phyloP scores from a whole-genome alignment of 2,888 invertebrate species.

The Dusona sp. region DNA sequence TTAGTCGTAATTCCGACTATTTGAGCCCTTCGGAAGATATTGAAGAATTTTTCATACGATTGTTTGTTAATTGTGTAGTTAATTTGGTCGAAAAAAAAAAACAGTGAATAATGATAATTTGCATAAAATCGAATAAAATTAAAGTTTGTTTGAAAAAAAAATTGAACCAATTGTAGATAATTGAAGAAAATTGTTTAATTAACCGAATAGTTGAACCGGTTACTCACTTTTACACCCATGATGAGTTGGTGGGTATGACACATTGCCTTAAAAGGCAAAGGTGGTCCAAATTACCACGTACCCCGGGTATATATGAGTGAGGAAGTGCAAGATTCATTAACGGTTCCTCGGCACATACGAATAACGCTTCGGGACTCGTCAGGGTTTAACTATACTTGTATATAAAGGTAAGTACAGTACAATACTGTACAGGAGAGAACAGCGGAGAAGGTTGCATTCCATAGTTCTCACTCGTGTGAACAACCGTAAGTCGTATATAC shows the following conservation, averaged over 20 bases:
- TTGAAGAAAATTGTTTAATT: neutral
- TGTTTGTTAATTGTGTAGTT: neutral
- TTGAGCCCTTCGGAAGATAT: neutral
- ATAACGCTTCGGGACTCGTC: constrained; percentile 35
- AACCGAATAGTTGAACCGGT: neutral
- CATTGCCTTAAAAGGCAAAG: neutral
- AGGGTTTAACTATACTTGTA: neutral
- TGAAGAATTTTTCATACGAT: neutral
- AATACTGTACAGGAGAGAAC: neutral
- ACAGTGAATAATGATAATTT: neutral
- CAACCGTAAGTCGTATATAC: constrained; percentile 74
- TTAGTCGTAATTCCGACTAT: neutral
- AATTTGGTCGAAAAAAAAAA: neutral
- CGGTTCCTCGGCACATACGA: constrained; percentile 79
- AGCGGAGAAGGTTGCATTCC: constrained; percentile 72
- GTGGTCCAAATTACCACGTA: neutral
- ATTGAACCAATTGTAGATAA: neutral
- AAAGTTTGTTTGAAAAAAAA: neutral
- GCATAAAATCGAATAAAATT: neutral
- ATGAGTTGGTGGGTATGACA: neutral
- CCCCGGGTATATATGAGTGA: constrained; percentile 31
- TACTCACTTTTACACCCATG: neutral
- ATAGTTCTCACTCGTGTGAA: constrained; percentile 74
- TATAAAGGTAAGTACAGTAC: constrained; percentile 20
- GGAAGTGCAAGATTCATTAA: constrained; percentile 81